Evolutionary conservation across 2,888 invertebrate genomes (phyloP).

Genomic region (Brachynemurus nebulosus): DNA sequence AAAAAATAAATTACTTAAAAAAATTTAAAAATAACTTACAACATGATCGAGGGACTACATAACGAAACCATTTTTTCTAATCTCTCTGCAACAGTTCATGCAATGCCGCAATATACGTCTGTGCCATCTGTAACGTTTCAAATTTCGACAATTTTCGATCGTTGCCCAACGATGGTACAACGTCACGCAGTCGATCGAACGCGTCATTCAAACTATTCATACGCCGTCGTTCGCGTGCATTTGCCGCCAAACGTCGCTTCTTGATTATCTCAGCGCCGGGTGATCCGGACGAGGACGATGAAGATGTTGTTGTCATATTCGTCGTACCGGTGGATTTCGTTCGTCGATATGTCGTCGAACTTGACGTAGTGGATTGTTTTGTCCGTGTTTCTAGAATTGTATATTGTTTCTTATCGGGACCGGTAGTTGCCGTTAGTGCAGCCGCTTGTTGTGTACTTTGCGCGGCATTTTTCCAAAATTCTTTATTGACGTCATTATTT

Average conservation of each 20-base stretch:
- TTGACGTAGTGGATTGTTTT: background rate
- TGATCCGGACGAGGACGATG: too few species aligned
- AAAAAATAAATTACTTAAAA: too few species aligned
- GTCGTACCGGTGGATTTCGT: too few species aligned
- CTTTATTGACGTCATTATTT: slow-evolving; percentile 21
- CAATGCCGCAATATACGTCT: slow-evolving; percentile 56
- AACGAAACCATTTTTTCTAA: too few species aligned
- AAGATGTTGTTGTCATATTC: too few species aligned
- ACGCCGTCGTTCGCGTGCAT: slow-evolving; percentile 55
- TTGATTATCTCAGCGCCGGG: slow-evolving; percentile 27
- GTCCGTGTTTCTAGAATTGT: background rate
- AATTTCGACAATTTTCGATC: slow-evolving; percentile 60
- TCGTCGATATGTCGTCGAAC: too few species aligned
- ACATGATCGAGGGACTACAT: too few species aligned
- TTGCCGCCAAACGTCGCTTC: slow-evolving; percentile 52
- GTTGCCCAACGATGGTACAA: slow-evolving; percentile 54
- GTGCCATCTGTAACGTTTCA: slow-evolving; percentile 66
- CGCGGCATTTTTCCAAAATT: slow-evolving; percentile 25
- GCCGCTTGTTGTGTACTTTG: slow-evolving; percentile 25
- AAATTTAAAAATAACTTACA: too few species aligned
- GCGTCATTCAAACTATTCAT: slow-evolving; percentile 64
- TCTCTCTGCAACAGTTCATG: slow-evolving; percentile 42
- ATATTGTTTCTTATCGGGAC: slow-evolving; percentile 1
- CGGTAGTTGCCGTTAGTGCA: slow-evolving; percentile 15
- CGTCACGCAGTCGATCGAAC: slow-evolving; percentile 53